phyloP scores from a whole-genome alignment of 1,140 invertebrate genomes.

The Microplitis demolitor region DNA sequence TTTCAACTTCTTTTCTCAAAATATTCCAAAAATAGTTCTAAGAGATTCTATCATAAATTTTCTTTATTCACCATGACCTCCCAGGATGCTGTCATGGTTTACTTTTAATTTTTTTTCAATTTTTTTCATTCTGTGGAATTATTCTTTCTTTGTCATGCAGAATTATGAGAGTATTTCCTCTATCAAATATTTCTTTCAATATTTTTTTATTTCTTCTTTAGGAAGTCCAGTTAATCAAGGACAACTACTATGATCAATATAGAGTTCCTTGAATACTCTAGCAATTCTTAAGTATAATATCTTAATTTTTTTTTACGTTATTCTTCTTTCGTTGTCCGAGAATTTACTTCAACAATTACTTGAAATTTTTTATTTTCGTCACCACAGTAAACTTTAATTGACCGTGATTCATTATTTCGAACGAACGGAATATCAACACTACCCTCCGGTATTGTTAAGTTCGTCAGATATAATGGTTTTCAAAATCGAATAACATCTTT shows the following conservation, averaged over 20 bases:
- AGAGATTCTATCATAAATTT: conserved; percentile 20
- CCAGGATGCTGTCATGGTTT: conserved; percentile 15
- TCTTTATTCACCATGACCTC: conserved; percentile 20
- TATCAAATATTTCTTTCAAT: not conserved
- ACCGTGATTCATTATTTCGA: not conserved
- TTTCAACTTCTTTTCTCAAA: conserved; percentile 22
- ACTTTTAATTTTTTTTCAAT: conserved; percentile 16
- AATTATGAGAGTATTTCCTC: not conserved
- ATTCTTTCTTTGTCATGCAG: conserved; percentile 7
- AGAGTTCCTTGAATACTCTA: conserved; percentile 18
- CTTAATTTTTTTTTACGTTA: not conserved
- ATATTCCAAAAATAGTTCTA: conserved; percentile 22
- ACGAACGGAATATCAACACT: too few species aligned
- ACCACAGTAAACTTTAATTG: not conserved
- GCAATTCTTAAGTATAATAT: not conserved
- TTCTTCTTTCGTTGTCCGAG: not conserved
- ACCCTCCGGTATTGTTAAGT: conserved; percentile 11
- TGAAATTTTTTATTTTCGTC: not conserved
- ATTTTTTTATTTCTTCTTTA: not conserved
- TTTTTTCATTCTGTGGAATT: not conserved
- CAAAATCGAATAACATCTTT: too few species aligned
- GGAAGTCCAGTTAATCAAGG: not conserved
- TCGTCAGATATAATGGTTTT: too few species aligned
- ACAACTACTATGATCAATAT: conserved; percentile 10
- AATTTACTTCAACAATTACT: not conserved